phyloP scores from a whole-genome alignment of 2,113 vertebrate genomes.

The Hippoglossus stenolepis region DNA sequence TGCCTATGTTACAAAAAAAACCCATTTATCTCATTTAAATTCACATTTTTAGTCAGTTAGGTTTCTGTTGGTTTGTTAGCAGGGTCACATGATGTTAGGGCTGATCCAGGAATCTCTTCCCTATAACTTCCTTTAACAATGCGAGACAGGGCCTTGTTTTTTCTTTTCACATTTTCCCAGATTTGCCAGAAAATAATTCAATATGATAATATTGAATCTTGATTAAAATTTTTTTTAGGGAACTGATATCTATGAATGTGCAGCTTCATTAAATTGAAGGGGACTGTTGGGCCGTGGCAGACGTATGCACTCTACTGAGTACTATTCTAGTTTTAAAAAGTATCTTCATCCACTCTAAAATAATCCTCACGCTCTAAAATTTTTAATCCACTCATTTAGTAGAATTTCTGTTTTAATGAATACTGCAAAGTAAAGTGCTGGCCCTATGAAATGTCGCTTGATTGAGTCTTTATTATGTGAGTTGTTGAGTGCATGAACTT shows the following conservation, averaged over 20 bases:
- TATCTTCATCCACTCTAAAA: background rate
- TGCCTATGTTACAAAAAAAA: background rate
- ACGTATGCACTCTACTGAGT: too few species aligned
- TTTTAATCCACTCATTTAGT: background rate
- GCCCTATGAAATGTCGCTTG: conserved; percentile 10
- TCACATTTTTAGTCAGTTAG: too few species aligned
- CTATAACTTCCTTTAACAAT: background rate
- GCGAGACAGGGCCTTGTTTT: too few species aligned
- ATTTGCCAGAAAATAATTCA: too few species aligned
- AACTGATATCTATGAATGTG: background rate
- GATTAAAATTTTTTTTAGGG: too few species aligned
- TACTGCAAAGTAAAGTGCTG: conserved; percentile 52
- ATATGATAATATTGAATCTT: too few species aligned
- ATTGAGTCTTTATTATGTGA: conserved; percentile 26
- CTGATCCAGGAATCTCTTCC: too few species aligned
- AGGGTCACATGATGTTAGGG: too few species aligned
- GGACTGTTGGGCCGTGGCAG: too few species aligned
- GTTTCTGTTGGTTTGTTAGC: too few species aligned
- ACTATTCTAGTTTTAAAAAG: background rate
- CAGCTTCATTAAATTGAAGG: background rate
- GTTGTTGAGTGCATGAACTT: conserved; percentile 25
- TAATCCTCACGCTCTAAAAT: too few species aligned
- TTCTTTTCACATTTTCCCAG: too few species aligned
- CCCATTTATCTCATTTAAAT: background rate
- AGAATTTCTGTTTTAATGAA: background rate